Evolutionary conservation across 2,797 vertebrate species (phyloP), one percentile per base, ranked within the genome.

Genomic region (Gymnothorax reevesii): DNA sequence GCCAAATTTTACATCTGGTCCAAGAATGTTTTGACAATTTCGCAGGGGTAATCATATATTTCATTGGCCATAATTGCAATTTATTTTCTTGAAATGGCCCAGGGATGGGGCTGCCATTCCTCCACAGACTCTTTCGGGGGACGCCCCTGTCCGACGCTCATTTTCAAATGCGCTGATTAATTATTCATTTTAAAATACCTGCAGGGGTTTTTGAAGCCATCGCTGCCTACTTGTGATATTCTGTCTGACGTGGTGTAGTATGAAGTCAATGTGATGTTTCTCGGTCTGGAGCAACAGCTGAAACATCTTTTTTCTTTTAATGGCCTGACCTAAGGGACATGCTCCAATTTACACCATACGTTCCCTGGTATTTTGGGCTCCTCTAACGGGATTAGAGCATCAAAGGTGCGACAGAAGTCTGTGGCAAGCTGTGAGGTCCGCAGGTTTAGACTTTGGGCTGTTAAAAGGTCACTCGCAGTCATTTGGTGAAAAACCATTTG

Each of bases 121-220:
- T 82, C 83, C 71, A 54, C n/a, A 6, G 33, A 15, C 75, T 64
- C 15, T 3, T 62, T 73, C 22, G 4, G 3, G 79, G 66, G 42
- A 62, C 27, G 42, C 27, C n/a, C 79, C 73, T 64, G 25, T 87
- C 69, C 84, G 22, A 27, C 27, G 54, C 25, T 60, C 66, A 49
- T 9, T 83, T 33, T 33, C 49, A 57, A 60, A 13, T 12, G 82
- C 33, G 60, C n/a, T 69, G 20, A 64, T 66, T 87, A 85, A 87
- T 87, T 87, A 85, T 82, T 87, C 59, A 87, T 85, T 82, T 64
- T 49, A 59, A 59, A 64, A 52, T 66, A 85, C 83, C 87, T 87
- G 64, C 59, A 82, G 75, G 75, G 33, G 69, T 54, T 71, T 82
- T 3, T 20, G 60, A 84, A 54, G 73, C 10, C 60, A 79, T 12